These are phyloP conservation scores for Hystrix cristata DNA, from an alignment of 2,113 vertebrate species.

Conservation along the genomic window DNA sequence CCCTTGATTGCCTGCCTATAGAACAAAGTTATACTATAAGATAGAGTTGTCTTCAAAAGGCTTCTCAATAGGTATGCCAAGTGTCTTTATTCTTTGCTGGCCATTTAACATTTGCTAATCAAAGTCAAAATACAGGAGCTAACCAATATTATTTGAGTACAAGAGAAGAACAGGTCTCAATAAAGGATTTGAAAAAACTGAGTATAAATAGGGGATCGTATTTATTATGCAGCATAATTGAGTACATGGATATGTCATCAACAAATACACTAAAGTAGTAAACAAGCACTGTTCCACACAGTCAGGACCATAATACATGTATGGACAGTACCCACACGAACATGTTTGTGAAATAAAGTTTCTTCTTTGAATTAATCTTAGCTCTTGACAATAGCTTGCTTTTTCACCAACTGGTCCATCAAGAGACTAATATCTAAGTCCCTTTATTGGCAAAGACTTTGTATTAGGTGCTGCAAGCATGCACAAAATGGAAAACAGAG, in stretches of 20 bases:
- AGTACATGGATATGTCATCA: background rate
- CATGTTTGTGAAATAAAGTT: background rate
- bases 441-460: background rate
- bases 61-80: background rate
- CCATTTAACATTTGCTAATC: background rate
- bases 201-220: background rate
- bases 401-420: background rate
- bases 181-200: background rate
- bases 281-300: background rate
- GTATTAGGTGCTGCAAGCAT: background rate
- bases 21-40: background rate
- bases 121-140: background rate
- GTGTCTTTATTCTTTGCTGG: background rate
- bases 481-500: background rate
- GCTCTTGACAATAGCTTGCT: background rate
- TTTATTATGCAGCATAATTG: background rate
- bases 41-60: background rate
- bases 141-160: background rate
- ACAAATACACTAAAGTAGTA: background rate
- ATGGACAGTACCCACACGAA: background rate
- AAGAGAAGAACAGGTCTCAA: background rate
- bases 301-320: background rate
- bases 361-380: slow-evolving; percentile 15
- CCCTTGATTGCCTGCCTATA: background rate
- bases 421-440: background rate